Conservation (phyloP, 92 coral and sea anemone genomes). For the Anthopleura xanthogrammica region DNA sequence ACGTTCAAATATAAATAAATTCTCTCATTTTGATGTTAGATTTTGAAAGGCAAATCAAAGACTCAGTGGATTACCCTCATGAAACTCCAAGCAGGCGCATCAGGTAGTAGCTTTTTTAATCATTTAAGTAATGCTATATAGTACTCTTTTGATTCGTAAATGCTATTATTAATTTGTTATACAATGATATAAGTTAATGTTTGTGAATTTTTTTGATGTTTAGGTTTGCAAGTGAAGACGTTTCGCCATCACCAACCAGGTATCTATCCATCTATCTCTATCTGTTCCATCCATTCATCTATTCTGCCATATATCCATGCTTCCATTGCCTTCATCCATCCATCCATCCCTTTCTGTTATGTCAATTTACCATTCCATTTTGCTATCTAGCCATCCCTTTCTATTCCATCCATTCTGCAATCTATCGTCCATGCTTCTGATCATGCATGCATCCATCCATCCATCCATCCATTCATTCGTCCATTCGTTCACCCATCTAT, state of each 20-base stretch:
- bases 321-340: too few species aligned
- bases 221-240: constrained; percentile 61
- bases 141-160: not conserved
- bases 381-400: too few species aligned
- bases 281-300: not conserved
- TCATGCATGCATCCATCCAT: too few species aligned
- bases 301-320: too few species aligned
- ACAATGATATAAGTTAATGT: too few species aligned
- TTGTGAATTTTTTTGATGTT: not conserved
- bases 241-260: constrained; percentile 43
- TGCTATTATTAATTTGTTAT: too few species aligned
- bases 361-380: too few species aligned
- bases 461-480: too few species aligned
- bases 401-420: too few species aligned
- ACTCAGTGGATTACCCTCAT: constrained; percentile 16
- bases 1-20: not conserved
- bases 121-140: not conserved
- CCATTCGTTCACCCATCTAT: too few species aligned
- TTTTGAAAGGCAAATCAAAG: constrained; percentile 7
- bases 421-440: too few species aligned
- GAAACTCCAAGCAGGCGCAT: constrained; percentile 74
- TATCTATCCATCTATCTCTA: not conserved
- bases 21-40: not conserved
- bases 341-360: too few species aligned
- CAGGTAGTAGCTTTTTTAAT: constrained; percentile 34